Evolutionary conservation across 2,113 vertebrate species (phyloP).

Genomic region (Corythoichthys haematopterus): DNA sequence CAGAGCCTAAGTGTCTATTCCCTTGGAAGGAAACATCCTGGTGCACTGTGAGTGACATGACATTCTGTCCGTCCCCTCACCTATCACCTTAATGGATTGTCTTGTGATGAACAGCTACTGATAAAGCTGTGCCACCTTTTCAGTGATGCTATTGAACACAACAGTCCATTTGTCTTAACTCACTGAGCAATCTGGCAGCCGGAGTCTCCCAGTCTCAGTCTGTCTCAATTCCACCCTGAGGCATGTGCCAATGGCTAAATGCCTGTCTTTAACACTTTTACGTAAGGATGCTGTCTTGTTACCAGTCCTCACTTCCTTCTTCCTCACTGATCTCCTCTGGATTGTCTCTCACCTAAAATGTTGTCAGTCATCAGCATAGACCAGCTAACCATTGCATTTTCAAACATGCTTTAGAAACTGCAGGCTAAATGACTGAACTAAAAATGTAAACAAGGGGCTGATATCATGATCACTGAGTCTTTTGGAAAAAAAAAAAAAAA

Average conservation of each 20-base stretch:
- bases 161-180: conserved; percentile 62
- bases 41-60: conserved; percentile 6
- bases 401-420: conserved; percentile 1
- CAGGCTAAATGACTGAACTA: background rate
- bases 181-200: conserved; percentile 34
- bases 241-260: conserved; percentile 27
- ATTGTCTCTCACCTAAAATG: conserved; percentile 37
- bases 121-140: conserved; percentile 39
- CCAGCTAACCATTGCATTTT: background rate
- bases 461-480: background rate
- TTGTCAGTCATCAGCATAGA: conserved; percentile 20
- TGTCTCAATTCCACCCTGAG: conserved; percentile 33
- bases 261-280: conserved; percentile 19
- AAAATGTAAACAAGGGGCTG: background rate
- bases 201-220: conserved; percentile 51
- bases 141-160: conserved; percentile 30
- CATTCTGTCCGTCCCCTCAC: conserved; percentile 22
- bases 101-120: conserved; percentile 32
- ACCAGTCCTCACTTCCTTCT: conserved; percentile 18
- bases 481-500: background rate
- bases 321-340: conserved; percentile 31
- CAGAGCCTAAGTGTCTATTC: background rate
- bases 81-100: conserved; percentile 45
- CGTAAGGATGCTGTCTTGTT: conserved; percentile 29
- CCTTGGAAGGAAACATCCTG: conserved; percentile 18